These are phyloP conservation scores for Prosapia bicincta DNA, from an alignment of 2,888 invertebrate species.

Conservation along the genomic window DNA sequence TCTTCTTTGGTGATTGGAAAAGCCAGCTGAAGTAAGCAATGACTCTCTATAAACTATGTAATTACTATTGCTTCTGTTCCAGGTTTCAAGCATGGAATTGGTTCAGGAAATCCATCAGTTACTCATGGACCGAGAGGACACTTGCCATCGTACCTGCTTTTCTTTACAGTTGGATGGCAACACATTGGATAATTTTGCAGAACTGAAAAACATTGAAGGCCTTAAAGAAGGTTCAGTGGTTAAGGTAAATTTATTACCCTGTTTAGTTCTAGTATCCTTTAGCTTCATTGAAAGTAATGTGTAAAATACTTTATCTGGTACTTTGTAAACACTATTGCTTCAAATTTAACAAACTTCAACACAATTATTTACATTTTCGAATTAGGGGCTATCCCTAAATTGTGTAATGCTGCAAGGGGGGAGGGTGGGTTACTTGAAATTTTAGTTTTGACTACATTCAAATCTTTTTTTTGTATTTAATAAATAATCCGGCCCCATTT, in stretches of 20 bases:
- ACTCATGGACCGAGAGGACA: slow-evolving; percentile 97
- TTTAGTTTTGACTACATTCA: no score
- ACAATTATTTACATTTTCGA: no score
- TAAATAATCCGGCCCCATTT: no score
- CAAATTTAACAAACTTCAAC: no score
- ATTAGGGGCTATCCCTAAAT: no score
- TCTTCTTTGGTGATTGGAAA: no score
- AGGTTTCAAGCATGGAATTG: slow-evolving; percentile 96
- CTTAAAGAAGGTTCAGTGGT: slow-evolving; percentile 92
- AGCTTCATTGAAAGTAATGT: no score
- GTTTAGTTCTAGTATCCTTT: slow-evolving; percentile 19
- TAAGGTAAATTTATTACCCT: slow-evolving; percentile 62
- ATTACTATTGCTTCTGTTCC: not conserved
- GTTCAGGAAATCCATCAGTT: slow-evolving; percentile 97
- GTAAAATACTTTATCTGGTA: no score
- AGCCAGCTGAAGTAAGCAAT: not conserved
- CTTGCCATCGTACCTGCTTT: slow-evolving; percentile 98
- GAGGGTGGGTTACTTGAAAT: no score
- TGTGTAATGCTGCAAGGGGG: no score
- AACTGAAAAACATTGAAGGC: slow-evolving; percentile 93
- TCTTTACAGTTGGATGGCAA: slow-evolving; percentile 91
- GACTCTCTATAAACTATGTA: not conserved
- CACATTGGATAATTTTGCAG: slow-evolving; percentile 95
- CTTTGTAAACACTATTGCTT: no score
- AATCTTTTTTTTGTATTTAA: no score